These are phyloP conservation scores for Benthosema pterotum DNA, from an alignment of 2,797 vertebrate species.

Conservation along the genomic window DNA sequence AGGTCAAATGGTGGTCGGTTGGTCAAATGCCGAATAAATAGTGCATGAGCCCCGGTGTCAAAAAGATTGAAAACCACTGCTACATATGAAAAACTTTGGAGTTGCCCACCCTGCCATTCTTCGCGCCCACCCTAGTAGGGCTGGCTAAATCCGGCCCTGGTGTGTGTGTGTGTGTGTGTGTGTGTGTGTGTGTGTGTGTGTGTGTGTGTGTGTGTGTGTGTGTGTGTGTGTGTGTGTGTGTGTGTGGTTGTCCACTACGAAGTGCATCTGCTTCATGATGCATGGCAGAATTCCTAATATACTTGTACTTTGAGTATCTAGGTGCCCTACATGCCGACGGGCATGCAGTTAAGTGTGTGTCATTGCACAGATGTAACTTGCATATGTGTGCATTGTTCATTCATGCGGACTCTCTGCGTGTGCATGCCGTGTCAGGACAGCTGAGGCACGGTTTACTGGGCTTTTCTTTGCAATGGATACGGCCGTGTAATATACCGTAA, in stretches of 20 bases:
- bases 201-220: slow-evolving; percentile 9
- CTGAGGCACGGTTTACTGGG: slow-evolving; percentile 35
- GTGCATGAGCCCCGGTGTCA: too few species aligned
- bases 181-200: slow-evolving; percentile 5
- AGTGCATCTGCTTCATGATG: slow-evolving; percentile 22
- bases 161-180: slow-evolving; percentile 13
- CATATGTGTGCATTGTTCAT: slow-evolving; percentile 28
- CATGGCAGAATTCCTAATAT: slow-evolving; percentile 6
- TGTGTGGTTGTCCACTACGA: background rate
- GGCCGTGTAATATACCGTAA: slow-evolving; percentile 31
- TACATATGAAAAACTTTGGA: too few species aligned
- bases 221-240: background rate
- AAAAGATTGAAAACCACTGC: too few species aligned
- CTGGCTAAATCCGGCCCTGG: too few species aligned
- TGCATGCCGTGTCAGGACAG: slow-evolving; percentile 17
- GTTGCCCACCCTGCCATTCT: too few species aligned
- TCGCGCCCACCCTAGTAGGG: too few species aligned
- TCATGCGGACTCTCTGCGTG: slow-evolving; percentile 10
- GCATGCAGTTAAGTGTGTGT: background rate
- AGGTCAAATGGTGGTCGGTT: too few species aligned
- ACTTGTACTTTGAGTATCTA: background rate
- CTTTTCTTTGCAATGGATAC: slow-evolving; percentile 32
- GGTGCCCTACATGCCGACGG: background rate
- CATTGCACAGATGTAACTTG: background rate
- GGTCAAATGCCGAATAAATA: too few species aligned